Evolutionary conservation across 2,797 vertebrate genomes (phyloP).

Genomic region (Malurus splendens): DNA sequence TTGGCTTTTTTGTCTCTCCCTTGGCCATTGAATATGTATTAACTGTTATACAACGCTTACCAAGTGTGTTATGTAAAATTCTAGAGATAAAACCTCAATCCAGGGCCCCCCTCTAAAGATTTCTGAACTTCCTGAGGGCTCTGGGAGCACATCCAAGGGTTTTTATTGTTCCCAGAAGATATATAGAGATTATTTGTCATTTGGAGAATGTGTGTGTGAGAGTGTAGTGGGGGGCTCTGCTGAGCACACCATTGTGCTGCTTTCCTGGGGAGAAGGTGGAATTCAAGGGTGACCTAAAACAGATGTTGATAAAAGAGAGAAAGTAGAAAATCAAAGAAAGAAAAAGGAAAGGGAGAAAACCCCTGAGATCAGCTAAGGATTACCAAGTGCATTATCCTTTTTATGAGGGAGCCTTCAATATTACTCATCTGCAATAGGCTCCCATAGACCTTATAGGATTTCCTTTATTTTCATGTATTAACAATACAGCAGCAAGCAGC

Average conservation of each 20-base stretch:
- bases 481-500: not conserved
- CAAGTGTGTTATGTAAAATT: conserved; percentile 43
- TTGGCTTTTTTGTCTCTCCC: not conserved
- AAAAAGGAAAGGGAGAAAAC: not conserved
- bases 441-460: not conserved
- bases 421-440: conserved; percentile 22
- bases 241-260: not conserved
- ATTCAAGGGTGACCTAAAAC: conserved; percentile 53
- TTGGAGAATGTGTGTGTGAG: not conserved
- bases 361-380: not conserved
- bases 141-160: conserved; percentile 33
- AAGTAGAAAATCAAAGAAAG: not conserved
- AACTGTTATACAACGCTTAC: conserved; percentile 24
- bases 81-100: conserved; percentile 47
- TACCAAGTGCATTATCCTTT: conserved; percentile 15
- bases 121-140: conserved; percentile 47
- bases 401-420: conserved; percentile 30
- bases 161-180: conserved; percentile 48
- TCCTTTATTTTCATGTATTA: not conserved
- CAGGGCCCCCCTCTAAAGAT: conserved; percentile 17
- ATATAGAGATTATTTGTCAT: conserved; percentile 19
- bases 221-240: not conserved
- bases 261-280: conserved; percentile 33
- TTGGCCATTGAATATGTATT: conserved; percentile 51
- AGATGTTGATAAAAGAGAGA: conserved; percentile 25